Evolutionary conservation across 37 sponge, comb jelly and placozoan species (phyloP).

Genomic region (Chondrosia reniformis): DNA sequence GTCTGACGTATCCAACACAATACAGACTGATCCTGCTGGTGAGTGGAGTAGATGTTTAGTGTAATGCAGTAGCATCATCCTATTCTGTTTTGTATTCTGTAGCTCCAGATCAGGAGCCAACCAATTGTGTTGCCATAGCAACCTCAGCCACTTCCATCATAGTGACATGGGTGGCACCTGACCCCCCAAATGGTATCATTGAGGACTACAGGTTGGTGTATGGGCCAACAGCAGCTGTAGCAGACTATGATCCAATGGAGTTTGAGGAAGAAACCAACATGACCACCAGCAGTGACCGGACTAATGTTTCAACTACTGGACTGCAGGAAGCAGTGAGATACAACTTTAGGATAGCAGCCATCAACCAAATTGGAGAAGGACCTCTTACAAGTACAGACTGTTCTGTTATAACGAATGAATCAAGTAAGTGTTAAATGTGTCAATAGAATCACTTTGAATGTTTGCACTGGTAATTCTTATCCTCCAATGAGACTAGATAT

Average conservation of each 20-base stretch:
- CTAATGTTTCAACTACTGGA: neutral
- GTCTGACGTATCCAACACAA: slow-evolving; percentile 15
- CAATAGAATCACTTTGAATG: too few relatives aligned
- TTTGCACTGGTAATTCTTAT: too few relatives aligned
- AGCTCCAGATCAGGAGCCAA: slow-evolving; percentile 34
- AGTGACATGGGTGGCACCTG: slow-evolving; percentile 11
- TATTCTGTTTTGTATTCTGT: too few relatives aligned
- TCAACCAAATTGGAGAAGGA: slow-evolving; percentile 21
- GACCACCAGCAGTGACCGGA: neutral
- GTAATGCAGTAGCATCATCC: too few relatives aligned
- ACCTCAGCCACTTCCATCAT: slow-evolving; percentile 12
- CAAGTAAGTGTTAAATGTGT: too few relatives aligned
- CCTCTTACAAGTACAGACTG: too few relatives aligned
- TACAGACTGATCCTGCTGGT: slow-evolving; percentile 45
- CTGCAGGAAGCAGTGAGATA: slow-evolving; percentile 27
- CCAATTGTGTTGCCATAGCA: neutral
- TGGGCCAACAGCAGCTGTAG: neutral
- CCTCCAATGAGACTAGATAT: too few relatives aligned
- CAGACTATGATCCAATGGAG: slow-evolving; percentile 1
- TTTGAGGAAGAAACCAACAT: neutral
- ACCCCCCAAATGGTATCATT: slow-evolving; percentile 28
- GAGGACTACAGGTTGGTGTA: slow-evolving; percentile 26
- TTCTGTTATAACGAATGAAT: too few relatives aligned
- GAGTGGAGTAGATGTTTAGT: too few relatives aligned
- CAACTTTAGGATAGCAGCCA: slow-evolving; percentile 16